Conservation (phyloP, 2,797 vertebrate species). For the Ctenopoma multispine region DNA sequence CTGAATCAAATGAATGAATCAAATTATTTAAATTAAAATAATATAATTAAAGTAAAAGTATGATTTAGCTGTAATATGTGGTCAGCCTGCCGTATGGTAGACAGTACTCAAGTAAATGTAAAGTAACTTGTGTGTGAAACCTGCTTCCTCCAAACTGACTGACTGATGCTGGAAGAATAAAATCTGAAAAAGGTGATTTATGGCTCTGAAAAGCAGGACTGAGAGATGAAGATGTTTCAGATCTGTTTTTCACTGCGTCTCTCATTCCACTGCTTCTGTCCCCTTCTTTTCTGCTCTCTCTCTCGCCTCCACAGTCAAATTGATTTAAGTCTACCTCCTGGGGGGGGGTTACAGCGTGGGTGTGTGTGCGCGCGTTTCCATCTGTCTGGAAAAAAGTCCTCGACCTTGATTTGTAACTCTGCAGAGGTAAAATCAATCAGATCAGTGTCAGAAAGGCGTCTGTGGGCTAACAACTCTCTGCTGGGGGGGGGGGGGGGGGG, state of each 20-base stretch:
- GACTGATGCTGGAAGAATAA: not conserved
- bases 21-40: no score
- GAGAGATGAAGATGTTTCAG: constrained; percentile 1
- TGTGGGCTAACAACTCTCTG: constrained; percentile 24
- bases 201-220: not conserved
- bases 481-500: constrained; percentile 10
- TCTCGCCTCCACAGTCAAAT: constrained; percentile 79
- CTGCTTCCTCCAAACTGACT: not conserved
- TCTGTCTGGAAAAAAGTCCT: constrained; percentile 44
- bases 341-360: constrained; percentile 56
- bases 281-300: constrained; percentile 52
- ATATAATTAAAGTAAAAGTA: no score
- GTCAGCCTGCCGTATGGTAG: no score
- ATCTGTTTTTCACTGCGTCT: constrained; percentile 21
- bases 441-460: constrained; percentile 15
- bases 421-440: constrained; percentile 39
- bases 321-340: constrained; percentile 81
- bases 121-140: no score
- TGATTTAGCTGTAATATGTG: no score
- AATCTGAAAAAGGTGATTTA: not conserved
- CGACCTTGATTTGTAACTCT: constrained; percentile 28
- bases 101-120: no score
- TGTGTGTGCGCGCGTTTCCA: constrained; percentile 52
- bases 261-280: constrained; percentile 30
- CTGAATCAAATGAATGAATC: no score